Evolutionary conservation across 2,113 vertebrate species (phyloP), one percentile per base, ranked within the genome.

Genomic region (Manacus vitellinus): DNA sequence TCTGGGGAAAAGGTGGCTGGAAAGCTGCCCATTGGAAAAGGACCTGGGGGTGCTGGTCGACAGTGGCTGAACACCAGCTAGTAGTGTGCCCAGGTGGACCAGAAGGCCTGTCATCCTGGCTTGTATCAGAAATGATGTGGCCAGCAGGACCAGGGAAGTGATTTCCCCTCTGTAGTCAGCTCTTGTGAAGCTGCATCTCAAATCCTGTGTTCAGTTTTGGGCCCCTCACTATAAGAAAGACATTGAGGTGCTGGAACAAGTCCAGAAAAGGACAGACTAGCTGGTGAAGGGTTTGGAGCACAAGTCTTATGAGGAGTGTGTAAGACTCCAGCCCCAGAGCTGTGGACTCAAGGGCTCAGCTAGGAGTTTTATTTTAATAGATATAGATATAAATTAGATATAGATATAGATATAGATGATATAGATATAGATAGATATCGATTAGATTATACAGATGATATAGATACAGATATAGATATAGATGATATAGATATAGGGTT

Each of bases 231-330:
- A 13, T 15, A 24, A 39, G 28, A 46, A 46, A 28, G 39, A 28
- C 14, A 44, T 4, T 46, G 28, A n/a, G 2, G 46, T 28, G 10
- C 8, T 2, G 3, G 43, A 13, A 8, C 3, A 4, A 31, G 21
- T 46, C 25, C 11, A 20, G 43, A 27, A 20, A 51, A 51, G 33
- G 14, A 17, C 17, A 27, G 2, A 11, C 6, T 14, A 39, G 33
- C 5, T 46, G 33, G 6, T 70, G 27, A 54, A 15, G 0, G 0
- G 8, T 41, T 18, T 39, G 46, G 39, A 1, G 0, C 23, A 28
- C 28, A 33, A 25, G 46, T 20, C 8, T 62, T 33, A 15, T 20
- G 39, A 51, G 35, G 35, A 56, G 47, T 49, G 47, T 23, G 47
- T 49, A 49, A 49, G 22, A 49, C 22, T 49, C 47, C 47, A 49